Evolutionary conservation across 30 jellyfish, hydroid and myxozoan genomes (phyloP), one percentile per base, ranked within the genome.

Genomic region (Aurelia coerulea): DNA sequence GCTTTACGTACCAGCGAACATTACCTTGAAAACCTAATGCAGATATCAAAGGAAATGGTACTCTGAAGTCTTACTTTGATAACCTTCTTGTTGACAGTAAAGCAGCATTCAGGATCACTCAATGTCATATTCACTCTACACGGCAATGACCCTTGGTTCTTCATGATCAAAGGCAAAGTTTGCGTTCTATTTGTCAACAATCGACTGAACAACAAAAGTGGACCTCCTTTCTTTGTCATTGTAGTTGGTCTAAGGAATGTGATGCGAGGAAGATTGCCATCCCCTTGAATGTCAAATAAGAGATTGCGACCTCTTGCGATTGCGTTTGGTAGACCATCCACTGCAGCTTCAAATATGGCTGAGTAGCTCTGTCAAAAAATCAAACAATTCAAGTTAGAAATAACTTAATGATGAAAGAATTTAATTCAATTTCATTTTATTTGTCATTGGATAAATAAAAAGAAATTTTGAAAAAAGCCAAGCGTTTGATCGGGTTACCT

Each of bases 331-430:
- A 88, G 80, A 23, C 98, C 98, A 8, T 93, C 98, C 31, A 93
- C 98, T 13, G 91, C 91, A n/a, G 97, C 96, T 19, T 93, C 98
- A 62, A 93, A 93, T 7, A 93, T 67, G n/a, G 97, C 96, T 6
- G 98, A 82, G 89, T 93, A 93, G 62, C 92, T 54, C 98, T 93
- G 68, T 46, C 15, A 60, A 81, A 65, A 49, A 60, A 58, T 34
- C 13, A 63, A 49, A 7, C 35, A 67, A 39, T 9, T 3, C 10
- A 17, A 9, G 56, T 46, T 0, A 46, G 56, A 9, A 7, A 46
- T 7, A 46, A 7, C 1, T 46, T 9, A 46, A 46, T 46, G 56
- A 46, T 6, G 56, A 46, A 46, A 46, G 14, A 23, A 46, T 46
- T 0, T 6, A 46, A 46, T 46, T 46, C 14, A 46, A 0, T 37